Evolutionary conservation across 2,888 invertebrate species (phyloP).

Genomic region (Allacma fusca): DNA sequence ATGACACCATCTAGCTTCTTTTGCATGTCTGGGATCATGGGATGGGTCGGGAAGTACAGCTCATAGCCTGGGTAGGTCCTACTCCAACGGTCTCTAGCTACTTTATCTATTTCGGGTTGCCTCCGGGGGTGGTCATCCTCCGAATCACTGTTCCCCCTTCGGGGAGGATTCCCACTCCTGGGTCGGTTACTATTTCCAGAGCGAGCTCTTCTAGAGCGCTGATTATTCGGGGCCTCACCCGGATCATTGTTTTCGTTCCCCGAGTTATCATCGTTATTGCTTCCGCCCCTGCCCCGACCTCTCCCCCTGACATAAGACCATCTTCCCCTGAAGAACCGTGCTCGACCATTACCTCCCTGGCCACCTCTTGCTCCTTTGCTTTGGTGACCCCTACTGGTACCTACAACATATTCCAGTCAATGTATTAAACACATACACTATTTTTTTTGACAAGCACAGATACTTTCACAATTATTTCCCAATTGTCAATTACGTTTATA

Average conservation of each 20-base stretch:
- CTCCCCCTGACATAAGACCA: neutral
- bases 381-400: too few species aligned
- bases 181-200: too few species aligned
- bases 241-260: slow-evolving; percentile 33
- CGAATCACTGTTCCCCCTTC: neutral
- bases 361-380: neutral
- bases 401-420: too few species aligned
- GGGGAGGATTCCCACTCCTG: too few species aligned
- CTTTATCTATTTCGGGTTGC: neutral
- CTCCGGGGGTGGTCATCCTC: neutral
- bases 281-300: too few species aligned
- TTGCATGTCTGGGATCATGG: slow-evolving; percentile 46
- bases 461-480: too few species aligned
- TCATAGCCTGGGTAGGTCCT: slow-evolving; percentile 51
- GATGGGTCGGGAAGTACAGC: slow-evolving; percentile 49
- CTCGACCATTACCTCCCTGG: slow-evolving; percentile 26
- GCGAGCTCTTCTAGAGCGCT: too few species aligned
- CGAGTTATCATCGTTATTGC: neutral
- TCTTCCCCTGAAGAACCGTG: neutral
- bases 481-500: too few species aligned
- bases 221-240: slow-evolving; percentile 27
- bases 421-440: too few species aligned
- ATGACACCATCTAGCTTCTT: slow-evolving; percentile 44
- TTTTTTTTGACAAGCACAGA: too few species aligned
- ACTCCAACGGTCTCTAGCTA: slow-evolving; percentile 43